phyloP scores from a whole-genome alignment of 2,888 invertebrate genomes.

The Desoria tigrina region DNA sequence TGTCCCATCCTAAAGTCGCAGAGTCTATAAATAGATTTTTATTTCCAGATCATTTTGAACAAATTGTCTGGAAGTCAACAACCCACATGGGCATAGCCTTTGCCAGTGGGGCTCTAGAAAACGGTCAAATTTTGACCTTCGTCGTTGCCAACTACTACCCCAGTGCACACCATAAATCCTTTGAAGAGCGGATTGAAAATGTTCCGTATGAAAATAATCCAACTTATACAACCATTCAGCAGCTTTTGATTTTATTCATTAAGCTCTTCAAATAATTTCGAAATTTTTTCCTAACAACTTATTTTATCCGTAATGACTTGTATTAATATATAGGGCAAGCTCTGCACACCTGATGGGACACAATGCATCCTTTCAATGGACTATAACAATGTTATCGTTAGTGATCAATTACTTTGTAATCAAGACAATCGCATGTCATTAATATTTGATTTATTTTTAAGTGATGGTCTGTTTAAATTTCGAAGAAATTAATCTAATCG shows the following conservation, averaged over 20 bases:
- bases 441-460: too few relatives aligned
- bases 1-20: not conserved
- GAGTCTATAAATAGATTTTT: not conserved
- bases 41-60: slow-evolving; percentile 21
- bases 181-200: not conserved
- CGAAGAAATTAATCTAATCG: too few relatives aligned
- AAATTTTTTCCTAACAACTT: not conserved
- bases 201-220: slow-evolving; percentile 1
- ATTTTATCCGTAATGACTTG: too few relatives aligned
- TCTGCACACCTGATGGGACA: too few relatives aligned
- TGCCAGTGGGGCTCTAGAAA: slow-evolving; percentile 14
- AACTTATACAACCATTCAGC: not conserved
- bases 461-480: too few relatives aligned
- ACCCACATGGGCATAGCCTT: slow-evolving; percentile 7
- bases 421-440: too few relatives aligned
- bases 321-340: too few relatives aligned
- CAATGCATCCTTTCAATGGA: too few relatives aligned
- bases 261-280: not conserved
- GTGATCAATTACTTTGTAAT: too few relatives aligned
- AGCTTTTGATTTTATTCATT: not conserved
- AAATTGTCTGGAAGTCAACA: slow-evolving; percentile 27
- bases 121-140: slow-evolving; percentile 23
- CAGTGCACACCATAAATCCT: not conserved
- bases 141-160: slow-evolving; percentile 28
- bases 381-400: too few relatives aligned